Evolutionary conservation across 2,888 invertebrate genomes (phyloP).

Genomic region (Apamea monoglypha): DNA sequence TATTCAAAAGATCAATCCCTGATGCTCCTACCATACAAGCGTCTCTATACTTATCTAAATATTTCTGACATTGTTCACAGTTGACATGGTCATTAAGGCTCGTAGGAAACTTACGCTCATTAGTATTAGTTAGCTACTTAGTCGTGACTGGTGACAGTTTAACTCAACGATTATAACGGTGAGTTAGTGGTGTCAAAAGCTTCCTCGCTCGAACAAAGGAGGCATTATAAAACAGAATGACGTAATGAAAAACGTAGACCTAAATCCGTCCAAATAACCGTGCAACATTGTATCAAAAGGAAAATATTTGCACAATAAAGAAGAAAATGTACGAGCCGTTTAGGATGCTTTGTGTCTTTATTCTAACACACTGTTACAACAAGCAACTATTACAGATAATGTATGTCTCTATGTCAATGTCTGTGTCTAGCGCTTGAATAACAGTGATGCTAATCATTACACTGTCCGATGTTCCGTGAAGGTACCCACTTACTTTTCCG

Average conservation of each 20-base stretch:
- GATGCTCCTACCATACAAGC: not conserved
- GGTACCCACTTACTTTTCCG: slow-evolving; percentile 44
- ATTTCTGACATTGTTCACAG: slow-evolving; percentile 68
- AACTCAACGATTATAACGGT: slow-evolving; percentile 67
- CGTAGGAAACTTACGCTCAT: slow-evolving; percentile 73
- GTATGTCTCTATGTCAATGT: slow-evolving; percentile 33
- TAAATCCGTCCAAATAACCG: slow-evolving; percentile 9
- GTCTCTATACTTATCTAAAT: slow-evolving; percentile 30
- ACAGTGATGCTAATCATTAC: slow-evolving; percentile 41
- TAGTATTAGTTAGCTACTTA: slow-evolving; percentile 72
- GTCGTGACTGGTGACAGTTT: slow-evolving; percentile 67
- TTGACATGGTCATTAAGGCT: slow-evolving; percentile 73
- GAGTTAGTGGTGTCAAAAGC: slow-evolving; percentile 52
- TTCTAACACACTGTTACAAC: slow-evolving; percentile 20
- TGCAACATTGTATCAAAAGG: slow-evolving; percentile 31
- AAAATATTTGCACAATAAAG: slow-evolving; percentile 46
- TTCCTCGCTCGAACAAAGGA: slow-evolving; percentile 49
- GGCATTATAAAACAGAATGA: slow-evolving; percentile 30
- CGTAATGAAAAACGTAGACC: slow-evolving; percentile 24
- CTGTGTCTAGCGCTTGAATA: slow-evolving; percentile 29
- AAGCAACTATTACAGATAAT: slow-evolving; percentile 23
- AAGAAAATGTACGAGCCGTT: slow-evolving; percentile 25
- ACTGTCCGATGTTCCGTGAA: slow-evolving; percentile 60
- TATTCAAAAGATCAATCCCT: not conserved
- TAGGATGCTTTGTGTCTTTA: slow-evolving; percentile 15